phyloP scores from a whole-genome alignment of 2,113 vertebrate genomes.

The Serinus canaria region DNA sequence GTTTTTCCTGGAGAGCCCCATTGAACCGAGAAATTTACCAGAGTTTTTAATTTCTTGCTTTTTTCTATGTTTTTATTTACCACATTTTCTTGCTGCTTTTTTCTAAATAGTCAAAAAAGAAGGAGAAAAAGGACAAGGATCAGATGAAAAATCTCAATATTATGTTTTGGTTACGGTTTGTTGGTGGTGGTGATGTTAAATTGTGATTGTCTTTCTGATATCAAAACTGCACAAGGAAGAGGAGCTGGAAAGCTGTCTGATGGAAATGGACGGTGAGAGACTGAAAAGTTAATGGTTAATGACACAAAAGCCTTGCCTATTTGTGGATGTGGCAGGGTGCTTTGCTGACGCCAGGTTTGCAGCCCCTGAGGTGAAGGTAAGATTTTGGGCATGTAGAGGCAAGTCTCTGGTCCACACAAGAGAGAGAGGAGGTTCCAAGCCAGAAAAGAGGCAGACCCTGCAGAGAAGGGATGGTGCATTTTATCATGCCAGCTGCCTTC shows the following conservation, averaged over 20 bases:
- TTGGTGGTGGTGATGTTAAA: neutral
- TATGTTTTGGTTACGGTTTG: neutral
- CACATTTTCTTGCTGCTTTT: neutral
- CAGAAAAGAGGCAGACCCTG: too few species aligned
- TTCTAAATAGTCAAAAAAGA: neutral
- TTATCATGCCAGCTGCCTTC: neutral
- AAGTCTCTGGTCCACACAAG: neutral
- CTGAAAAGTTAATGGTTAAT: neutral
- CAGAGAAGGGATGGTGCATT: neutral
- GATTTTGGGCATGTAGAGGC: neutral
- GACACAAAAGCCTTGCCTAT: neutral
- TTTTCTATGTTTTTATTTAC: neutral
- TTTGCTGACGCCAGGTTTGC: neutral
- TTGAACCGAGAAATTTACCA: neutral
- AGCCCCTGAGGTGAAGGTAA: neutral
- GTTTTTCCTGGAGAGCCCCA: neutral
- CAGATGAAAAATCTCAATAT: neutral
- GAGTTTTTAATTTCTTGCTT: neutral
- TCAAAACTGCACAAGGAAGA: neutral
- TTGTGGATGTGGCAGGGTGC: neutral
- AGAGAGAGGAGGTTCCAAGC: neutral
- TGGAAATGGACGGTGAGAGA: neutral
- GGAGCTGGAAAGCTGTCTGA: fast-evolving
- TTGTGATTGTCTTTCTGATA: neutral
- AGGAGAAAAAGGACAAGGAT: neutral